Evolutionary conservation across 2,888 invertebrate species (phyloP).

Genomic region (Tribolium freemani): DNA sequence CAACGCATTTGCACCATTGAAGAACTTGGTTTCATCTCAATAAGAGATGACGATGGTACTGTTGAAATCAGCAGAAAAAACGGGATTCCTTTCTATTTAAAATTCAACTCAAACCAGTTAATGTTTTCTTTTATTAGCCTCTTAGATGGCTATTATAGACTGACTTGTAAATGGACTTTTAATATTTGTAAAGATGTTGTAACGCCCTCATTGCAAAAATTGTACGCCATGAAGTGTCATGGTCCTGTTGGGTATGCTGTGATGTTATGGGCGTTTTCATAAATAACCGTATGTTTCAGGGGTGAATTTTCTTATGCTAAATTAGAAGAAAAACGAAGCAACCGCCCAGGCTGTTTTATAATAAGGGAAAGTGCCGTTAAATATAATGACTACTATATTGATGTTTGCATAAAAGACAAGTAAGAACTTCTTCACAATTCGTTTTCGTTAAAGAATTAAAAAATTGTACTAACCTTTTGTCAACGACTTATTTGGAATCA

Average conservation of each 20-base stretch:
- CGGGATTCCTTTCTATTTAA: slow-evolving; percentile 84
- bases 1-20: slow-evolving; percentile 83
- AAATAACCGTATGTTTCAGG: slow-evolving; percentile 67
- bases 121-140: slow-evolving; percentile 86
- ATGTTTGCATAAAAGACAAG: slow-evolving; percentile 84
- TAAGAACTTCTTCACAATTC: slow-evolving; percentile 59
- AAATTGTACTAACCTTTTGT: too few species aligned
- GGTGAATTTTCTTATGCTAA: slow-evolving; percentile 89
- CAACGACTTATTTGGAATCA: too few species aligned
- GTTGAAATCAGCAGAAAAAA: slow-evolving; percentile 83
- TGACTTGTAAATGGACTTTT: slow-evolving; percentile 91
- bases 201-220: slow-evolving; percentile 82
- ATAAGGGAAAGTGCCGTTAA: slow-evolving; percentile 85
- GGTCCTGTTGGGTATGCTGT: slow-evolving; percentile 85
- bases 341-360: slow-evolving; percentile 84
- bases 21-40: slow-evolving; percentile 86
- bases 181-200: slow-evolving; percentile 87
- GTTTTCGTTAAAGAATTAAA: too few species aligned
- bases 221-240: slow-evolving; percentile 85
- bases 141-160: slow-evolving; percentile 88
- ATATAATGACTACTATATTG: slow-evolving; percentile 86
- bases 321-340: slow-evolving; percentile 82
- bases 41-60: slow-evolving; percentile 79
- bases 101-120: slow-evolving; percentile 76
- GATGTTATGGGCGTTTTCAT: background rate